phyloP scores from a whole-genome alignment of 1,140 invertebrate species.

The Vollenhovia emeryi region DNA sequence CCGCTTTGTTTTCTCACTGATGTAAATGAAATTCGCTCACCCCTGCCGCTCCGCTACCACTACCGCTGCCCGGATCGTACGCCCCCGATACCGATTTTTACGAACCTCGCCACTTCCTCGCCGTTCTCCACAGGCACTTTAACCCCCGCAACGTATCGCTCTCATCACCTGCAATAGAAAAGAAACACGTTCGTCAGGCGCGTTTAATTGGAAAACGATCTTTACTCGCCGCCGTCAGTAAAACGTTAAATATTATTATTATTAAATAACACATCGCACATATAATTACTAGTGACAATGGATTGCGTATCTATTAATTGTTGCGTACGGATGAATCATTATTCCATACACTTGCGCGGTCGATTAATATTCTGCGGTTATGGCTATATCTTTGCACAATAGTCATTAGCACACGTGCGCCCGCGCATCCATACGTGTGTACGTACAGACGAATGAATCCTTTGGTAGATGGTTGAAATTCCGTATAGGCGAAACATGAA shows the following conservation, averaged over 20 bases:
- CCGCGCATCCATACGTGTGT: background rate
- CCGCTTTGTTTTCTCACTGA: conserved; percentile 3
- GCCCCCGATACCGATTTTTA: conserved; percentile 80
- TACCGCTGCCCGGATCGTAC: conserved; percentile 83
- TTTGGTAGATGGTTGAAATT: conserved; percentile 66
- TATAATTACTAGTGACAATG: background rate
- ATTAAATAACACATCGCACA: background rate
- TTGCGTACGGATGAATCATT: background rate
- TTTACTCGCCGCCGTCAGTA: background rate
- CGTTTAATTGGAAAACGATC: background rate
- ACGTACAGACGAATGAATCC: conserved; percentile 31
- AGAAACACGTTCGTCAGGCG: background rate
- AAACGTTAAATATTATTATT: background rate
- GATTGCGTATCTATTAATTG: background rate
- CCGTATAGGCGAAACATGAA: conserved; percentile 72
- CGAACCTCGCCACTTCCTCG: conserved; percentile 78
- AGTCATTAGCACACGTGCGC: conserved; percentile 8
- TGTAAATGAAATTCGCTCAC: conserved; percentile 70
- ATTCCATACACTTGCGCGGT: background rate
- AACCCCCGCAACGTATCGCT: conserved; percentile 75
- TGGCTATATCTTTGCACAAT: background rate
- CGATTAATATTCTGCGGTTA: background rate
- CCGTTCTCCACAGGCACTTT: conserved; percentile 65
- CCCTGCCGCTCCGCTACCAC: conserved; percentile 84
- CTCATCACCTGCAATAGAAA: conserved; percentile 82